Base-by-base conservation (phyloP, 2,113 vertebrate species). In the Sinocyclocheilus grahami region DNA sequence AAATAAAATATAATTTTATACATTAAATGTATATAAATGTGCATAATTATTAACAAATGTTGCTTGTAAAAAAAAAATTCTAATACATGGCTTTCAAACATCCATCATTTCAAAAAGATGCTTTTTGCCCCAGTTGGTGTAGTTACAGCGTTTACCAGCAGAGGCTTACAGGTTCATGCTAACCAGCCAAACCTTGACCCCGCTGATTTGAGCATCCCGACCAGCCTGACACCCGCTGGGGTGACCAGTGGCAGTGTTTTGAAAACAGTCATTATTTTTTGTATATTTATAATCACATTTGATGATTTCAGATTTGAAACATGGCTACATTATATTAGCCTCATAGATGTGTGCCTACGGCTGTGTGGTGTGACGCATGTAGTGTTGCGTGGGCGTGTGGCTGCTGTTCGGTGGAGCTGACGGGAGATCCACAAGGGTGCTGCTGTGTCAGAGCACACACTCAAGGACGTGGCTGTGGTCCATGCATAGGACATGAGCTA, bases 401-500 rank as follows among this genome's bases (percentile, higher is more conserved):
- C 5, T 10, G 27, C n/a, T 69, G 63, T 20, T 53, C 3, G 60
- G 11, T 24, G n/a, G 58, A 65, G 60, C 79, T 82, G 79, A 67
- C n/a, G 10, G 65, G 65, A 83, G 81, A 51, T 71, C 46, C 81
- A 83, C 81, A 83, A 69, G 24, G 81, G 81, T 22, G 27, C 81
- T 71, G 46, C 81, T 53, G 63, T 83, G 65, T 83, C 81, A 55
- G 65, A 55, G 39, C 5, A 3, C 18, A 5, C 65, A 14, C 48
- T 83, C 81, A 83, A 83, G 81, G 65, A 83, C 65, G 2, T 83
- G 81, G 65, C 81, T 14, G 65, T 4, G 63, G 65, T 83, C 81
- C 81, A 83, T 20, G 65, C 24, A 30, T 83, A 37, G 81, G 65
- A 72, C 20, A 18, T 82, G 20, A 46, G 39, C 55, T 42, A 65